phyloP scores from a whole-genome alignment of 2,888 invertebrate genomes.

The Nomada fucata region DNA sequence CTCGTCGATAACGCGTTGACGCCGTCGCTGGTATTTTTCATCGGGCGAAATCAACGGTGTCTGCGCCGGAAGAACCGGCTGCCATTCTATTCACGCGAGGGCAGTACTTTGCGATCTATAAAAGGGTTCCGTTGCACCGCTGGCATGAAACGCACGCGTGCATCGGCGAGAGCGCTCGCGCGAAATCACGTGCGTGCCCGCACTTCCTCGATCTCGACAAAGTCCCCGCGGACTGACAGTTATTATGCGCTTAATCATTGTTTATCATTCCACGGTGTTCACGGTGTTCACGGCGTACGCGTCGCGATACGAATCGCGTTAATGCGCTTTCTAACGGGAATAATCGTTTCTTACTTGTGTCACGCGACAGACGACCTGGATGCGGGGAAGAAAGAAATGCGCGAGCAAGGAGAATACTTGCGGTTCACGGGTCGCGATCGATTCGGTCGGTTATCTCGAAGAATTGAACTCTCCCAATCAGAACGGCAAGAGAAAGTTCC shows the following conservation, averaged over 20 bases:
- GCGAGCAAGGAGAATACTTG: no score
- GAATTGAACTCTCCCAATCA: no score
- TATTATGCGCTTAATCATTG: conserved; percentile 67
- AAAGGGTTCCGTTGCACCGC: conserved; percentile 17
- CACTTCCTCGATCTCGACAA: conserved; percentile 45
- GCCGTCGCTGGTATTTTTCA: background rate
- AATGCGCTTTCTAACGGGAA: conserved; percentile 20
- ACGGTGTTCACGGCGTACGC: conserved; percentile 9
- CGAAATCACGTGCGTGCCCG: conserved; percentile 44
- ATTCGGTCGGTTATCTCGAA: no score
- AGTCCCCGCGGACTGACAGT: conserved; percentile 47
- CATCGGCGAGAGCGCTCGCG: conserved; percentile 35
- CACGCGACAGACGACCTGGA: background rate
- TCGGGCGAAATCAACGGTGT: background rate
- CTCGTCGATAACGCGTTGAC: no score
- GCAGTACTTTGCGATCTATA: conserved; percentile 11
- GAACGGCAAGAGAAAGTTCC: no score
- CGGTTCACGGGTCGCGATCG: no score
- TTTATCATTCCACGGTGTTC: conserved; percentile 54
- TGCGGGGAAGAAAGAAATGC: background rate
- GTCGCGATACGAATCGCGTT: conserved; percentile 22
- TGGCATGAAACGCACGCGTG: conserved; percentile 37
- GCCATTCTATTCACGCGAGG: conserved; percentile 6
- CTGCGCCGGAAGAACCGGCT: no score
- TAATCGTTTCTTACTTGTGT: background rate